A percentile compares a stretch with the other conserved stretches of the same genome.
phyloP scores from a whole-genome alignment of 1,140 invertebrate genomes.

The Camponotus floridanus region DNA sequence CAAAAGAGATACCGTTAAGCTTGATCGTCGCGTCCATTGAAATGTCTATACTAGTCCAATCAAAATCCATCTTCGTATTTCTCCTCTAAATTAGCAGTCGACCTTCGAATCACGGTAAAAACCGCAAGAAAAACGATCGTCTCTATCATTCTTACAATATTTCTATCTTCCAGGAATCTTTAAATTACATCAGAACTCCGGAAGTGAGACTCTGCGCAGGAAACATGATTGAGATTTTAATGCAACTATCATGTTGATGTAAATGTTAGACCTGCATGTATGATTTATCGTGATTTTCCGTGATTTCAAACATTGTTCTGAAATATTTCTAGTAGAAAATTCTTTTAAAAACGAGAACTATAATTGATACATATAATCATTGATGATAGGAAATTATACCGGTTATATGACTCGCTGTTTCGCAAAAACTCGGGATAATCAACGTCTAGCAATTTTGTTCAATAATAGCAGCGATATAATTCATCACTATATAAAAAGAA shows the following conservation, averaged over 20 bases:
- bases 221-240: not conserved
- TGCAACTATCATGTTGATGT: not conserved
- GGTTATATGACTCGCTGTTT: not conserved
- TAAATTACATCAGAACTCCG: no score
- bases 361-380: not conserved
- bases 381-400: not conserved
- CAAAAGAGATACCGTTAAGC: not conserved
- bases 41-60: slow-evolving; percentile 2
- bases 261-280: not conserved
- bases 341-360: not conserved
- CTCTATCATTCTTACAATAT: not conserved
- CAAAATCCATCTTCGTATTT: not conserved
- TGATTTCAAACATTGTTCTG: not conserved
- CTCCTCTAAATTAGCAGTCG: not conserved
- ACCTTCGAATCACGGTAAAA: not conserved
- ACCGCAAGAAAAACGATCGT: not conserved
- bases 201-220: not conserved
- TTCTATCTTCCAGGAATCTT: not conserved
- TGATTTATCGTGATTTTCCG: not conserved
- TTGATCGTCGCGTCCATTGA: not conserved
- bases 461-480: not conserved
- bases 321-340: not conserved
- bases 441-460: not conserved
- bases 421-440: not conserved
- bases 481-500: not conserved